Base-by-base conservation (phyloP, 2,113 vertebrate genomes). In the Zingel zingel region DNA sequence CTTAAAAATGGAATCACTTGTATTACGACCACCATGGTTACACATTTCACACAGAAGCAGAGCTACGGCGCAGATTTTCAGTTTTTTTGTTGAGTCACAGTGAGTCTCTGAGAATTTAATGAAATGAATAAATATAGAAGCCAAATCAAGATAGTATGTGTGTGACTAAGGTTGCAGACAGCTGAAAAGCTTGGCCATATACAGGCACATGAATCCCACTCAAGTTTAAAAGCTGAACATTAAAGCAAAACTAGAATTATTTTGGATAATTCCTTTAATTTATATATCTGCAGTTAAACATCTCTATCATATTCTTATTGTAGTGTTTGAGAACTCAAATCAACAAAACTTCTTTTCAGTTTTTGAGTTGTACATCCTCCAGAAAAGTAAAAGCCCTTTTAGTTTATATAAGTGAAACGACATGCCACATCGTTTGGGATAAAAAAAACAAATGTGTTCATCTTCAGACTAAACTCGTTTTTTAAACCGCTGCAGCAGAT, bases 381-480 rank as follows among this genome's bases (percentile, higher is more conserved):
- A 25, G 21, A 23, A 23, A 18, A 69, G 50, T 5, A 79, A 73
- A 67, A 66, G 39, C 18, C 18, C 23, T 66, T 43, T 73, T 10
- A 53, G 23, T 62, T 79, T 43, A 63, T 6, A 23, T 8, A 43
- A 82, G 47, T 30, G 39, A 48, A 70, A 81, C 21, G 9, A 11
- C 30, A 51, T n/a, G 68, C 59, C 77, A 73, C 54, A 33, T 61
- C 84, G 70, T 81, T 75, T 83, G 6, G 12, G 43, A 75, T 58
- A 75, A 83, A 82, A 75, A 83, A 82, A 85, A 23, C 9, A 25
- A 58, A 73, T 74, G 45, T 63, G 43, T 74, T 79, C 54, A 74
- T 65, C 58, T 63, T 83, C 33, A 63, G 62, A 56, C 36, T 67
- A 77, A 81, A 79, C 70, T n/a, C 0, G 8, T 33, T 50, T 39